Percentiles rank a stretch among this genome's conserved stretches.
phyloP scores from a whole-genome alignment of 2,113 vertebrate species.

The Psettodes erumei region DNA sequence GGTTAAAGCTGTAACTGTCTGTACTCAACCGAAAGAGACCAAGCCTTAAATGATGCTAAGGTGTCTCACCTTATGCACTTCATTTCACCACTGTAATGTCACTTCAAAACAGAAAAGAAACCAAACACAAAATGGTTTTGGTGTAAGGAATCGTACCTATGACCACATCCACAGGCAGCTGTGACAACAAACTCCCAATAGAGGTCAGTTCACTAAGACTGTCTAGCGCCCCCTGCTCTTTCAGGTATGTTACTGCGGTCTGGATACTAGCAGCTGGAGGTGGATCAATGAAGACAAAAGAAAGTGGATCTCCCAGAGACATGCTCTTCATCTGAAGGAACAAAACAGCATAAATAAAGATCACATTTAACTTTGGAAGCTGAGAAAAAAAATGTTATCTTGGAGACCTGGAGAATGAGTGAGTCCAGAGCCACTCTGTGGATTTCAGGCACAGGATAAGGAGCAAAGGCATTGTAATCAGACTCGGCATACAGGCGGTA shows the following conservation, averaged over 20 bases:
- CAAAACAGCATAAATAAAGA: not conserved
- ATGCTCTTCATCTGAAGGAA: slow-evolving; percentile 92
- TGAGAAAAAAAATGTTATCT: not conserved
- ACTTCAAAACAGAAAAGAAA: not conserved
- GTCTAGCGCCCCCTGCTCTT: slow-evolving; percentile 91
- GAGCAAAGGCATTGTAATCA: slow-evolving; percentile 88
- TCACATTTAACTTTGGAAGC: not conserved
- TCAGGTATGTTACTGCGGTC: slow-evolving; percentile 88
- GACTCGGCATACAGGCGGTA: slow-evolving; percentile 92
- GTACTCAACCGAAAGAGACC: not conserved
- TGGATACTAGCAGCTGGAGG: slow-evolving; percentile 89
- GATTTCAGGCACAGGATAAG: slow-evolving; percentile 92
- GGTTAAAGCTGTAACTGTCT: not conserved
- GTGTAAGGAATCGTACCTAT: slow-evolving; percentile 83
- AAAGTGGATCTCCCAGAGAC: slow-evolving; percentile 89
- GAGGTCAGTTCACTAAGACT: slow-evolving; percentile 82
- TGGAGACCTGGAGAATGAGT: slow-evolving; percentile 88
- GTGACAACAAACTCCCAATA: slow-evolving; percentile 89
- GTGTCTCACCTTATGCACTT: not conserved
- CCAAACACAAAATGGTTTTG: not conserved
- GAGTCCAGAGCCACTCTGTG: slow-evolving; percentile 90
- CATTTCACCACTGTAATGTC: not conserved
- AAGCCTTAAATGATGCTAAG: not conserved
- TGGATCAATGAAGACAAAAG: slow-evolving; percentile 92
- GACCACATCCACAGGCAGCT: slow-evolving; percentile 93